Conservation (phyloP, 2,113 vertebrate species). For the Phrynosoma blainvillii region DNA sequence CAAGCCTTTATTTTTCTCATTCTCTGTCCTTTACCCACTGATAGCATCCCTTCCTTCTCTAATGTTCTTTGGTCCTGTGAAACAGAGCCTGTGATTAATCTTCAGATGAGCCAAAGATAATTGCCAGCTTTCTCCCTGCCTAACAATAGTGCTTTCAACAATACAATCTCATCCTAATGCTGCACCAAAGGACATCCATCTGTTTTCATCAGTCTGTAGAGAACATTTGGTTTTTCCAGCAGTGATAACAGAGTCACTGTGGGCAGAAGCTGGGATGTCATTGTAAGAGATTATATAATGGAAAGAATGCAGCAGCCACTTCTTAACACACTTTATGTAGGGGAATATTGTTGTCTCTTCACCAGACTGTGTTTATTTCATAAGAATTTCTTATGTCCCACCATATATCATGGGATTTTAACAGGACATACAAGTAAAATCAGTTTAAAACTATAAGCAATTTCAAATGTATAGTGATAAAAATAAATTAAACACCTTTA, state of each 20-base stretch:
- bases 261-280: slow-evolving; percentile 4
- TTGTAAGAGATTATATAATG: slow-evolving; percentile 14
- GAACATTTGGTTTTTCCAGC: slow-evolving; percentile 40
- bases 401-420: too few relatives aligned
- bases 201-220: slow-evolving; percentile 19
- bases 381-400: too few relatives aligned
- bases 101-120: slow-evolving; percentile 7
- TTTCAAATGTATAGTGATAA: too few relatives aligned
- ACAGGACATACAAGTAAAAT: too few relatives aligned
- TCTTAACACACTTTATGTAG: neutral
- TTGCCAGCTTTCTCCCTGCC: neutral
- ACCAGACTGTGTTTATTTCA: too few relatives aligned
- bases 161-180: slow-evolving; percentile 12
- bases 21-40: neutral
- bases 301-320: neutral
- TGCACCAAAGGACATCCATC: slow-evolving; percentile 18
- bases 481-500: too few relatives aligned
- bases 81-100: slow-evolving; percentile 18
- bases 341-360: neutral
- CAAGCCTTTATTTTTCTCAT: neutral
- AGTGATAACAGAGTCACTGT: slow-evolving; percentile 25
- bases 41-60: neutral
- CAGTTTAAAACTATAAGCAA: too few relatives aligned
- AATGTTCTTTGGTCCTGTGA: neutral
- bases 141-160: slow-evolving; percentile 15